phyloP scores from a whole-genome alignment of 2,113 vertebrate species.

The Pituophis catenifer region DNA sequence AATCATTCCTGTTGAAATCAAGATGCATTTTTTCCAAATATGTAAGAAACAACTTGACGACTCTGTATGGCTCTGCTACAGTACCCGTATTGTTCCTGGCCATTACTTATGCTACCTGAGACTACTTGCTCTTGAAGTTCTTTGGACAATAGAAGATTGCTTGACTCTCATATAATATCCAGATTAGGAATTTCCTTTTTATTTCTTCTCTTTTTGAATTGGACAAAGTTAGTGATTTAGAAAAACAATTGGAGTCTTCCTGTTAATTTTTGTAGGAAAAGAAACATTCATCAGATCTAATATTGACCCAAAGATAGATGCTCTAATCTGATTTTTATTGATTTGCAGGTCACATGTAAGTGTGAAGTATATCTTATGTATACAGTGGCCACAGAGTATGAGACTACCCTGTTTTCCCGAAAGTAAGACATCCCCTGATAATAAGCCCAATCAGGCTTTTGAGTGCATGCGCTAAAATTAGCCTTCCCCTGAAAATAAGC shows the following conservation, averaged over 20 bases:
- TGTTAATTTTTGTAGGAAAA: neutral
- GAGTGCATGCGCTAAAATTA: no score
- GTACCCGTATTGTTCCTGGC: neutral
- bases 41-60: neutral
- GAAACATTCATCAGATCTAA: neutral
- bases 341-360: neutral
- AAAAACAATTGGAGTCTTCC: neutral
- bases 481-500: no score
- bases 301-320: neutral
- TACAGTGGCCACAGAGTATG: neutral
- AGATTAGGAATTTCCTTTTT: neutral
- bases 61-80: neutral
- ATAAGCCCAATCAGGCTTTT: no score
- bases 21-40: neutral
- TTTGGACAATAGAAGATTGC: neutral
- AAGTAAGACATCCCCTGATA: no score
- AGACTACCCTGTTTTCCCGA: neutral
- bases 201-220: neutral
- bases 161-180: neutral
- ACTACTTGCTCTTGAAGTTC: neutral
- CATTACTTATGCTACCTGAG: neutral
- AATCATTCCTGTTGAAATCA: neutral
- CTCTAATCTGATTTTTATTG: neutral
- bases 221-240: neutral
- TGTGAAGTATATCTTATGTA: neutral